Evolutionary conservation across 2,888 invertebrate species (phyloP), one percentile per base, ranked within the genome.

Genomic region (Anaspis maculata): DNA sequence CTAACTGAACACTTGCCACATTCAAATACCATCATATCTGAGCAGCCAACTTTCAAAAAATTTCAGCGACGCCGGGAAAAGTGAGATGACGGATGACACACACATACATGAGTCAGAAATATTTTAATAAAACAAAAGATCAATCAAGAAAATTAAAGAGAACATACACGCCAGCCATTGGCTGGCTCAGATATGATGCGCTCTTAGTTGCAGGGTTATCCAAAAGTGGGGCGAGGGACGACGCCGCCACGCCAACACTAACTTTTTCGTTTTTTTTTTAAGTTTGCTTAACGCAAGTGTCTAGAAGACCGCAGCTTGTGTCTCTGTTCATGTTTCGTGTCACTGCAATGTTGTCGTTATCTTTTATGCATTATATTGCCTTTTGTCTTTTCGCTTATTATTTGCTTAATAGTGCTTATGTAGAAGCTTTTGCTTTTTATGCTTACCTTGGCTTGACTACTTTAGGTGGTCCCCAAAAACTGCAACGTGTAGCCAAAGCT

Each of bases 21-120:
- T 59, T 73, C 73, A 73, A 73, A 72, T 67, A 68, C 68, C 61
- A 71, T 74, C 73, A 73, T 74, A 74, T 74, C 73, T 74, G 73
- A 74, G n/a, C n/a, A n/a, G 73, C 72, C 73, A 71, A 68, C 67
- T 51, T 52, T 47, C n/a, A n/a, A n/a, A n/a, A 50, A 49, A 50
- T 47, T 48, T 47, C 30, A 56, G 52, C 56, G 57, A 59, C 62
- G 66, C 67, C 69, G 69, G 69, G 68, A 68, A 69, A 68, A 70
- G 66, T 62, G 55, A 53, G 48, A 49, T 39, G 35, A 19, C 5
- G n/a, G n/a, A n/a, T n/a, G n/a, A n/a, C n/a, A n/a, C n/a, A n/a
- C n/a, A n/a, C n/a, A n/a, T n/a, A n/a, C n/a, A n/a, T n/a, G n/a
- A n/a, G n/a, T n/a, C n/a, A n/a, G n/a, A n/a, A n/a, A n/a, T n/a